Conservation (phyloP, 2,888 invertebrate genomes). For the Oligia fasciuncula region DNA sequence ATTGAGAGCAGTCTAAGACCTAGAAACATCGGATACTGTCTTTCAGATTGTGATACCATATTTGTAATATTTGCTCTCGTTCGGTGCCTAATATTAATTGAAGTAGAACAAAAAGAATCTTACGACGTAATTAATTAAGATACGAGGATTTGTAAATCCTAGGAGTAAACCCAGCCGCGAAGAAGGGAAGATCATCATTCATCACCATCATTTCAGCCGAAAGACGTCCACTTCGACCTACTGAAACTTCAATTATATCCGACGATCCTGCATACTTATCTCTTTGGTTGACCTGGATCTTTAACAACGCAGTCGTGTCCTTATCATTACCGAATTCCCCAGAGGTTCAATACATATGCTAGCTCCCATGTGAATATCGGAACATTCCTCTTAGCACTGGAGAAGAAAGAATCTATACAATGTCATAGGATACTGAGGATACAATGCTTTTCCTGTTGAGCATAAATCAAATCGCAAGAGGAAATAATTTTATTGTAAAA, state of each 20-base stretch:
- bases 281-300: background rate
- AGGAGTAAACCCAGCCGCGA: background rate
- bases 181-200: background rate
- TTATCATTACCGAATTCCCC: background rate
- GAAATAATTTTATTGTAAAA: background rate
- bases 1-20: slow-evolving; percentile 12
- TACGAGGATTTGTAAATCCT: background rate
- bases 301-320: background rate
- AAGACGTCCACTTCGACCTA: no score
- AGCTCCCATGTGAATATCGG: background rate
- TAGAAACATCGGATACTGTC: background rate
- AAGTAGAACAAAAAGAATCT: background rate
- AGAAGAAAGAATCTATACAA: background rate
- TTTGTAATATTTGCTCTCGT: background rate
- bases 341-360: background rate
- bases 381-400: background rate
- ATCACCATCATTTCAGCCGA: no score
- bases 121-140: background rate
- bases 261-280: no score
- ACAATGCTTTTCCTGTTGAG: background rate
- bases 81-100: background rate
- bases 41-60: background rate
- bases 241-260: no score
- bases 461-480: background rate
- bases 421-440: no score